phyloP scores from a whole-genome alignment of 1,140 invertebrate genomes.

The Drosophila ananassae region DNA sequence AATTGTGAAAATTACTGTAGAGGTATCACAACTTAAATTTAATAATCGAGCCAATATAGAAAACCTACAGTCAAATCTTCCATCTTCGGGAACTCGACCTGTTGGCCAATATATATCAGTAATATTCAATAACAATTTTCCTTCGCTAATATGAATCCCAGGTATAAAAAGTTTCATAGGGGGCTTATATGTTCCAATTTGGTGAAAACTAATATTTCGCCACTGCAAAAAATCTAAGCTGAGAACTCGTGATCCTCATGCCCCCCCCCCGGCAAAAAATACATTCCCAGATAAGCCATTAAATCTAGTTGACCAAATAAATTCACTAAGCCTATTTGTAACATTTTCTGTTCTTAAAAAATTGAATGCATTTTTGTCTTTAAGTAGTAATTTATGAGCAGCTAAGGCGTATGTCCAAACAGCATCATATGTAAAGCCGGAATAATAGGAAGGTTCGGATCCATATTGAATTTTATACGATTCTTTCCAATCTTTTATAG shows the following conservation, averaged over 20 bases:
- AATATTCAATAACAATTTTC: constrained; percentile 85
- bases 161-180: constrained; percentile 69
- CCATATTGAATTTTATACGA: too few species aligned
- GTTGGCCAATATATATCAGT: constrained; percentile 88
- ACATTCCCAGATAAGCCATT: too few species aligned
- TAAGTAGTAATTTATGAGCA: too few species aligned
- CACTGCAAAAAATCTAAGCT: constrained; percentile 90
- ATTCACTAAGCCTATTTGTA: too few species aligned
- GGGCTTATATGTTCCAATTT: constrained; percentile 88
- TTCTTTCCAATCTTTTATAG: too few species aligned
- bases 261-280: too few species aligned
- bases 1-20: constrained; percentile 69
- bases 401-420: too few species aligned
- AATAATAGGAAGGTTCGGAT: too few species aligned
- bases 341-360: too few species aligned
- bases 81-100: constrained; percentile 87
- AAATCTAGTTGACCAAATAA: too few species aligned
- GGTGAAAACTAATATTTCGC: constrained; percentile 85
- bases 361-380: too few species aligned
- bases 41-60: constrained; percentile 88
- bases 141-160: constrained; percentile 74
- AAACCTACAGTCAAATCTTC: constrained; percentile 88
- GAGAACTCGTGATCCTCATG: constrained; percentile 88
- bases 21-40: constrained; percentile 89
- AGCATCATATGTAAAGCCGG: too few species aligned